Conservation (phyloP, 2,888 invertebrate species). For the Epistrophella euchroma region DNA sequence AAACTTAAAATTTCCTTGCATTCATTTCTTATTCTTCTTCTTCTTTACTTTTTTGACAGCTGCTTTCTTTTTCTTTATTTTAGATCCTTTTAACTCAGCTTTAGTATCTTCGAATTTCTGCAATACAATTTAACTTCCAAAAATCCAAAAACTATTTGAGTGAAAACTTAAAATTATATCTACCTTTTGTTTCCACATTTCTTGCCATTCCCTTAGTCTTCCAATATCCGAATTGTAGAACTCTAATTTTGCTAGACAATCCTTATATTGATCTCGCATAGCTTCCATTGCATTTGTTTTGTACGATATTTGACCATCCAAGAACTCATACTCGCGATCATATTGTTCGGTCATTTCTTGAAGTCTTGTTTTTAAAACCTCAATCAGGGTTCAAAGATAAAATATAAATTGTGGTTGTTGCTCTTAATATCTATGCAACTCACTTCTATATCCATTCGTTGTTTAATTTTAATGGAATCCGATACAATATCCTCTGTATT, state of each 20-base stretch:
- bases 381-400: background rate
- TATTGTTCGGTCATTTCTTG: slow-evolving; percentile 16
- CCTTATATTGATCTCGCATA: slow-evolving; percentile 17
- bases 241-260: slow-evolving; percentile 23
- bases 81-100: background rate
- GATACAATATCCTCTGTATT: slow-evolving; percentile 9
- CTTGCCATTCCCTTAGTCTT: slow-evolving; percentile 28
- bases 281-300: slow-evolving; percentile 22
- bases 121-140: background rate
- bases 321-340: slow-evolving; percentile 17
- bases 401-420: too few relatives aligned
- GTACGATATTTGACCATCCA: slow-evolving; percentile 40
- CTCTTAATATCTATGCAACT: background rate
- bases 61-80: background rate
- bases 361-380: slow-evolving; percentile 29
- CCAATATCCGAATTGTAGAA: slow-evolving; percentile 33
- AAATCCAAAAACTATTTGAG: background rate
- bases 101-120: background rate
- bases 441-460: slow-evolving; percentile 45
- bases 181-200: slow-evolving; percentile 16
- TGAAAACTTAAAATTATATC: background rate
- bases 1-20: too few relatives aligned
- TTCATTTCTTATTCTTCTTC: background rate
- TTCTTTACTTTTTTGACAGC: background rate
- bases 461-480: slow-evolving; percentile 5